Evolutionary conservation across 2,888 invertebrate genomes (phyloP).

Genomic region (Kryphioiulus occultus): DNA sequence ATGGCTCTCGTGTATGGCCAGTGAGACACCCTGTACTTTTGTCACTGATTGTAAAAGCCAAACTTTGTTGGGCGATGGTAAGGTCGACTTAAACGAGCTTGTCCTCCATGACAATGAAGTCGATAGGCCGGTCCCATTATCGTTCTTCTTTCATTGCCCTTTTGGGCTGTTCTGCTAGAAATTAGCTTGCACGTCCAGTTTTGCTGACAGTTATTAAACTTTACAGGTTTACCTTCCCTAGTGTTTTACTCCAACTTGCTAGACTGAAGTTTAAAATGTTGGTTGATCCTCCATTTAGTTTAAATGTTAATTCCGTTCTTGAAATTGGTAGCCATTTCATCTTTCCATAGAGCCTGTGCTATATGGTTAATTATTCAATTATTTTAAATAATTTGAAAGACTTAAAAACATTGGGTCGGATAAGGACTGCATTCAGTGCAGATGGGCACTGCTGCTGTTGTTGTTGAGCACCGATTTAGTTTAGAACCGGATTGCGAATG

Average conservation of each 20-base stretch:
- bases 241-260: neutral
- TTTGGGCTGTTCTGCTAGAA: neutral
- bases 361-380: neutral
- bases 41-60: neutral
- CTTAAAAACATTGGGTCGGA: neutral
- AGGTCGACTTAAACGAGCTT: neutral
- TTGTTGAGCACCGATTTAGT: neutral
- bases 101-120: constrained; percentile 13
- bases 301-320: too few relatives aligned
- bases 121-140: constrained; percentile 37
- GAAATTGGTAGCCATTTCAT: neutral
- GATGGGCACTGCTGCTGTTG: constrained; percentile 2
- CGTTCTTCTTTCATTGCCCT: neutral
- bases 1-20: neutral
- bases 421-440: neutral
- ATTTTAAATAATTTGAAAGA: neutral
- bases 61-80: neutral
- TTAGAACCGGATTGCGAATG: neutral
- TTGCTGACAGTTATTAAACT: neutral
- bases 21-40: neutral
- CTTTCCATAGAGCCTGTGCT: neutral
- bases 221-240: neutral
- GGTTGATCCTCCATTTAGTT: neutral
- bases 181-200: constrained; percentile 27
- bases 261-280: too few relatives aligned